Evolutionary conservation across 1,140 invertebrate species (phyloP).

Genomic region (Proctacanthus coquilletti): DNA sequence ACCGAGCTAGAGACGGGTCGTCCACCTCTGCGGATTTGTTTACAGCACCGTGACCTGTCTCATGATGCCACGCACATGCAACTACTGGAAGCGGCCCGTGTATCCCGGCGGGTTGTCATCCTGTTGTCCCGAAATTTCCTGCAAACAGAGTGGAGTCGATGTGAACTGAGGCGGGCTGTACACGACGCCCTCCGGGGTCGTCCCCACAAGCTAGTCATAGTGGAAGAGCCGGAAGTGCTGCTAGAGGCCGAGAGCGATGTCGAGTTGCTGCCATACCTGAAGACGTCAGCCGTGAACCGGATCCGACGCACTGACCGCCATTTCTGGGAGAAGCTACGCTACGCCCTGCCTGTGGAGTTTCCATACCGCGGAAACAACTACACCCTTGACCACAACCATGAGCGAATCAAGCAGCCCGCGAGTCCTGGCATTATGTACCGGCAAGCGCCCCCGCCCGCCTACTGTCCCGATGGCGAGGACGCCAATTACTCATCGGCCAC

Average conservation of each 20-base stretch:
- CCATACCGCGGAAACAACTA: slow-evolving; percentile 44
- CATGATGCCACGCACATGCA: slow-evolving; percentile 42
- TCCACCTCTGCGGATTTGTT: slow-evolving; percentile 59
- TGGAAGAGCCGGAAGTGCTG: slow-evolving; percentile 59
- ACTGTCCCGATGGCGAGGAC: slow-evolving; percentile 32
- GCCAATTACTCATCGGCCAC: slow-evolving; percentile 44
- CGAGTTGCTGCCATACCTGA: slow-evolving; percentile 72
- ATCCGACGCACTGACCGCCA: slow-evolving; percentile 74
- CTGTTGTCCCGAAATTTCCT: slow-evolving; percentile 69
- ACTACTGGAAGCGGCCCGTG: slow-evolving; percentile 71
- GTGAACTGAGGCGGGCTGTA: slow-evolving; percentile 62
- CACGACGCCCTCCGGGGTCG: slow-evolving; percentile 69
- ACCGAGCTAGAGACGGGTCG: slow-evolving; percentile 65
- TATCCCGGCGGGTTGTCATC: slow-evolving; percentile 61
- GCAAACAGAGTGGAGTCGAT: slow-evolving; percentile 71
- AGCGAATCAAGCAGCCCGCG: slow-evolving; percentile 40
- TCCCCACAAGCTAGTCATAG: slow-evolving; percentile 66
- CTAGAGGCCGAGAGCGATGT: slow-evolving; percentile 64
- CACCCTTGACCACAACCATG: slow-evolving; percentile 39
- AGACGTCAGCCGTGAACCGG: slow-evolving; percentile 67
- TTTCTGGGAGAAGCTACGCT: slow-evolving; percentile 82
- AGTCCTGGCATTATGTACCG: slow-evolving; percentile 31
- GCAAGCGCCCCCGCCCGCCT: slow-evolving; percentile 29
- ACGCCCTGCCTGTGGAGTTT: slow-evolving; percentile 59
- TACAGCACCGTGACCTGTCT: slow-evolving; percentile 67